phyloP scores from a whole-genome alignment of 2,888 invertebrate species.

The Anoplius nigerrimus region DNA sequence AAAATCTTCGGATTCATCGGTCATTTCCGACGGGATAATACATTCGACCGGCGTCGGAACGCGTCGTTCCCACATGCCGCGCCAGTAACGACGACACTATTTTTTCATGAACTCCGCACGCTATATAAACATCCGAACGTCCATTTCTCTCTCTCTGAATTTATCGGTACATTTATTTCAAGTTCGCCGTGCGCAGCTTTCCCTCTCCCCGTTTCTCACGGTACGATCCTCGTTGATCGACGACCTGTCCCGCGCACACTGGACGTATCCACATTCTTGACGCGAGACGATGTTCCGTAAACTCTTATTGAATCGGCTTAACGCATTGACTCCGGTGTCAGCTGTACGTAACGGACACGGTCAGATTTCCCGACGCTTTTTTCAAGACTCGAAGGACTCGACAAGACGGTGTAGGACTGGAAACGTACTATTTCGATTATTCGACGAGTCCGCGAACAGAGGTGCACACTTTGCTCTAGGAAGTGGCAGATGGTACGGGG shows the following conservation, averaged over 20 bases:
- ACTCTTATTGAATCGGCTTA: constrained; percentile 53
- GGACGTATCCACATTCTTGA: constrained; percentile 19
- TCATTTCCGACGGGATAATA: too few species aligned
- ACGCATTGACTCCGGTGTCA: constrained; percentile 14
- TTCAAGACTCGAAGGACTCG: too few species aligned
- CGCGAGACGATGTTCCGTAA: constrained; percentile 49
- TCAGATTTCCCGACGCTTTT: constrained; percentile 27
- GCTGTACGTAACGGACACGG: constrained; percentile 2
- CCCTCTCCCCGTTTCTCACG: constrained; percentile 9
- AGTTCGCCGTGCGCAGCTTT: constrained; percentile 24
- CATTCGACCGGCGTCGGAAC: too few species aligned
- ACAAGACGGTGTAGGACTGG: too few species aligned
- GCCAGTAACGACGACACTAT: too few species aligned
- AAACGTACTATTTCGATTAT: too few species aligned
- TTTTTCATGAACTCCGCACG: constrained; percentile 2
- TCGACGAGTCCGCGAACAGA: not conserved
- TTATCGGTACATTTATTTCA: constrained; percentile 51
- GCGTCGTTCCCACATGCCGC: too few species aligned
- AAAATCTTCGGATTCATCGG: too few species aligned
- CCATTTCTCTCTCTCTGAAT: constrained; percentile 50
- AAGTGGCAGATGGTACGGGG: too few species aligned
- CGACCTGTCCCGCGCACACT: constrained; percentile 28
- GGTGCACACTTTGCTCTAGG: not conserved
- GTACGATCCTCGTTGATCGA: constrained; percentile 29
- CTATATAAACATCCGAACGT: constrained; percentile 35